Evolutionary conservation across 2,888 invertebrate genomes (phyloP).

Genomic region (Mythimna vitellina): DNA sequence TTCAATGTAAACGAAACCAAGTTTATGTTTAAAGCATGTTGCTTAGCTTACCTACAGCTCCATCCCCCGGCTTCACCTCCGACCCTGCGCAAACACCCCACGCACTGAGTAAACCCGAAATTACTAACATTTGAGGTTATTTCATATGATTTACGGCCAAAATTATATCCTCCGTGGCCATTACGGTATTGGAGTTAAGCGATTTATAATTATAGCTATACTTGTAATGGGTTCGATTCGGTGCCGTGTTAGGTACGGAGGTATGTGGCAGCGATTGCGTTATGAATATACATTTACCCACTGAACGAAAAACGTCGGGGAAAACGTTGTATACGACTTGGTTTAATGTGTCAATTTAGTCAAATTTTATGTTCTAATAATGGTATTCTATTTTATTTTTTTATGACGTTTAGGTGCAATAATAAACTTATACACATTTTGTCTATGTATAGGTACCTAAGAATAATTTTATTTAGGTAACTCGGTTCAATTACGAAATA

Average conservation of each 20-base stretch:
- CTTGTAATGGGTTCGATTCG: conserved; percentile 48
- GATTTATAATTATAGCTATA: conserved; percentile 59
- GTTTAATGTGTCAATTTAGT: conserved; percentile 29
- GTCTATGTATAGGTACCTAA: not conserved
- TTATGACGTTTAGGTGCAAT: not conserved
- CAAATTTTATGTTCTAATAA: conserved; percentile 17
- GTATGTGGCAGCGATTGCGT: conserved; percentile 33
- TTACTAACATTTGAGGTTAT: conserved; percentile 81
- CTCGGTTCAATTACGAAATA: conserved; percentile 24
- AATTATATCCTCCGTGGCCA: conserved; percentile 66
- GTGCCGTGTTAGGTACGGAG: conserved; percentile 21
- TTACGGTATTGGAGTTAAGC: conserved; percentile 60
- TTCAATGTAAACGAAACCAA: conserved; percentile 47
- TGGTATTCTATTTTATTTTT: conserved; percentile 2
- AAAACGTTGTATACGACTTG: conserved; percentile 10
- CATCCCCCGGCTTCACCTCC: conserved; percentile 38
- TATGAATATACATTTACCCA: conserved; percentile 20
- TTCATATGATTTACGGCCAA: conserved; percentile 80
- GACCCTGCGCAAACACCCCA: conserved; percentile 52
- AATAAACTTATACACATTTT: not conserved
- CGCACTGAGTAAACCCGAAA: conserved; percentile 66
- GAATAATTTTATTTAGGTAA: conserved; percentile 16
- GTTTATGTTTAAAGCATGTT: conserved; percentile 55
- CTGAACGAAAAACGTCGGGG: conserved; percentile 11
- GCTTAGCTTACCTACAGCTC: conserved; percentile 34